Evolutionary conservation across 2,113 vertebrate genomes (phyloP).

Genomic region (Stercorarius parasiticus): DNA sequence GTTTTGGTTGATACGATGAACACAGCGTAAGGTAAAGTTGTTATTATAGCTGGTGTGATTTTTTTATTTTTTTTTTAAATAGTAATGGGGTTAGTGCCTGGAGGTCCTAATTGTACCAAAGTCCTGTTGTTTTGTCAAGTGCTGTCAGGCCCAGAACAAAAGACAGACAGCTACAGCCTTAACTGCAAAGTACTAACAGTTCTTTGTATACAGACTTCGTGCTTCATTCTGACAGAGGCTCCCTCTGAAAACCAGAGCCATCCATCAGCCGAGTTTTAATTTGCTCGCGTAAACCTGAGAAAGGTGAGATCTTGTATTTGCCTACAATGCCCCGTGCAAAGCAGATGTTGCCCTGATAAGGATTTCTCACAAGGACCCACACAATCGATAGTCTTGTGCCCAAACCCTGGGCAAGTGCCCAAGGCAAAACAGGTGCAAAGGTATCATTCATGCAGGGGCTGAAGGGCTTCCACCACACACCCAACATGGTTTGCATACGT

Average conservation of each 20-base stretch:
- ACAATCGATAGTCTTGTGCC: neutral
- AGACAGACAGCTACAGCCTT: neutral
- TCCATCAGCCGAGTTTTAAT: neutral
- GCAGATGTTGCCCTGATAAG: neutral
- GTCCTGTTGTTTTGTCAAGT: neutral
- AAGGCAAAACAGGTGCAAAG: neutral
- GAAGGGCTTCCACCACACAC: neutral
- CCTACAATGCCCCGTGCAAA: neutral
- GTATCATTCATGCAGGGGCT: neutral
- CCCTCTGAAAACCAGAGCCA: neutral
- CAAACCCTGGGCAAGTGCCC: neutral
- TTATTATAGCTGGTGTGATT: neutral
- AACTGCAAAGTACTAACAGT: neutral
- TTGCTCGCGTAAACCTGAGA: accelerated
- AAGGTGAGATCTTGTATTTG: neutral
- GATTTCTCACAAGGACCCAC: neutral
- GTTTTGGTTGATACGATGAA: neutral
- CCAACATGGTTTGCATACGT: accelerated
- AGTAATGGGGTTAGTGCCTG: neutral
- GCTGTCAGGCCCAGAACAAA: neutral
- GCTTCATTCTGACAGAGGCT: neutral
- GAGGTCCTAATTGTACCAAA: neutral
- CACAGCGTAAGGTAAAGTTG: neutral
- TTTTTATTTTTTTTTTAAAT: neutral
- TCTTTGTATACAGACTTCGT: neutral